Percentiles rank a stretch among this genome's conserved stretches.
These are phyloP conservation scores for Pampusana beccarii DNA, from an alignment of 2,113 vertebrate genomes.

Conservation along the genomic window DNA sequence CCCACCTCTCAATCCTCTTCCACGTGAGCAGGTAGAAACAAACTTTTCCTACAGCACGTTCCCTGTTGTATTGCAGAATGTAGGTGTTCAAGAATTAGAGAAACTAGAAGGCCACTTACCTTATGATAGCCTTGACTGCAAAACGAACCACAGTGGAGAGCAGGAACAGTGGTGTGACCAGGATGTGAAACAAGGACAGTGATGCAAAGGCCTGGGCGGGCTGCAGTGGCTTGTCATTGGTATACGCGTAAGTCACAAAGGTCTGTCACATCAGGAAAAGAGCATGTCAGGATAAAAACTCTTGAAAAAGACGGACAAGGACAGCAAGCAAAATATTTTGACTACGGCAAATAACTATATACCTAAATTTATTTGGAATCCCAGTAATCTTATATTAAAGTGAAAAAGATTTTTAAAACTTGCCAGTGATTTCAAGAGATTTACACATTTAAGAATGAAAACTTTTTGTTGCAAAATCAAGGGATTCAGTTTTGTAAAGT, in stretches of 20 bases:
- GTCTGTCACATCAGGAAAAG: constrained; percentile 76
- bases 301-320: neutral
- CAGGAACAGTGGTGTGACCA: constrained; percentile 94
- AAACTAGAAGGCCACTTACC: constrained; percentile 70
- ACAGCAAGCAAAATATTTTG: neutral
- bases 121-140: constrained; percentile 94
- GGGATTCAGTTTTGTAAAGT: neutral
- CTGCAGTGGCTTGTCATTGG: constrained; percentile 63
- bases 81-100: neutral
- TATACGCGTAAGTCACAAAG: constrained; percentile 83
- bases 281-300: neutral
- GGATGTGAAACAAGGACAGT: constrained; percentile 92
- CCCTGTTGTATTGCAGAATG: rapidly evolving
- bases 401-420: neutral
- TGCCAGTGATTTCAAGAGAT: neutral
- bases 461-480: neutral
- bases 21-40: rapidly evolving
- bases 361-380: neutral
- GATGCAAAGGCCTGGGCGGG: constrained; percentile 91
- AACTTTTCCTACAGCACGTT: neutral
- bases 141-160: constrained; percentile 97
- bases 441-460: neutral
- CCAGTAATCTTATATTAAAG: neutral
- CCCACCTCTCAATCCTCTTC: neutral
- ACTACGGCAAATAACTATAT: neutral